A percentile compares a stretch with the other conserved stretches of the same genome.
Conservation (phyloP, 2,797 vertebrate genomes). For the Liparis tanakae region DNA sequence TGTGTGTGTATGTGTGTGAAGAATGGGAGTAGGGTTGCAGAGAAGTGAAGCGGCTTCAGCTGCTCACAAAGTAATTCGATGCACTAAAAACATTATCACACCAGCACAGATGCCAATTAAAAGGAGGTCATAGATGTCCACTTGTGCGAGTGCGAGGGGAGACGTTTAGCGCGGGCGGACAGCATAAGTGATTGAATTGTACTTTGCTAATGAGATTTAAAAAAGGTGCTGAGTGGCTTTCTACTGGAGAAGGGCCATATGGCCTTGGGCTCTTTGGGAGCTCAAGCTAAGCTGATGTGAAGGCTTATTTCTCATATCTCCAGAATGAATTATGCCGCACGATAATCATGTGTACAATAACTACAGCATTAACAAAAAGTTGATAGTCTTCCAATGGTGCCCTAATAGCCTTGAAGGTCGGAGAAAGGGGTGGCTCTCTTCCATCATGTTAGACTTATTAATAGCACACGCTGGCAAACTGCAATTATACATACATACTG, state of each 20-base stretch:
- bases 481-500: conserved; percentile 41
- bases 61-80: conserved; percentile 61
- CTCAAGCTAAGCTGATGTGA: conserved; percentile 71
- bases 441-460: conserved; percentile 39
- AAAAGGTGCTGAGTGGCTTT: conserved; percentile 80
- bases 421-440: conserved; percentile 35
- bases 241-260: conserved; percentile 75
- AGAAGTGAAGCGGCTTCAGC: conserved; percentile 43
- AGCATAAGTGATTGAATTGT: conserved; percentile 78
- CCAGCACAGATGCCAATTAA: conserved; percentile 75
- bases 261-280: conserved; percentile 72
- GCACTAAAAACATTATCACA: conserved; percentile 75
- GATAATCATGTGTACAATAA: conserved; percentile 65
- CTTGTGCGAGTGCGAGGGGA: conserved; percentile 68
- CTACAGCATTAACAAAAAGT: conserved; percentile 61
- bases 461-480: conserved; percentile 30
- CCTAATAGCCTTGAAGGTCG: conserved; percentile 47
- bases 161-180: conserved; percentile 67
- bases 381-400: conserved; percentile 51
- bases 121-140: conserved; percentile 76
- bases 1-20: conserved; percentile 20
- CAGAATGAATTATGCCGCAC: conserved; percentile 60
- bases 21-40: conserved; percentile 43
- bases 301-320: conserved; percentile 69
- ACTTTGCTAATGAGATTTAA: conserved; percentile 83